Conservation (phyloP, 2,888 invertebrate genomes). For the Epinotia brunnichana region DNA sequence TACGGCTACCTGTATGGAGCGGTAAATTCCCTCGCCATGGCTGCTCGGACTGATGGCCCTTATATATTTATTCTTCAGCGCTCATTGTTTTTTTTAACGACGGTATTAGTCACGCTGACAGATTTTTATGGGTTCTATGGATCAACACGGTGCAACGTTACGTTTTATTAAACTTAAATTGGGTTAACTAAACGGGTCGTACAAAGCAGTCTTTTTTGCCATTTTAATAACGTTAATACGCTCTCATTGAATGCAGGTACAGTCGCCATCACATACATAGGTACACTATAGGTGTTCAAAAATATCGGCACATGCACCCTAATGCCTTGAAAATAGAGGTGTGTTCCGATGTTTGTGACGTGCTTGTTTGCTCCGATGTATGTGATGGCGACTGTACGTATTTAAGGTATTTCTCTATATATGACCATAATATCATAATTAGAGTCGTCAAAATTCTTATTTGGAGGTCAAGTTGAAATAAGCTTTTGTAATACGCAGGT, state of each 20-base stretch:
- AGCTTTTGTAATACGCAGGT: neutral
- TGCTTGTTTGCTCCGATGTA: too few species aligned
- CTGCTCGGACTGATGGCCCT: conserved; percentile 35
- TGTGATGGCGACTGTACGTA: too few species aligned
- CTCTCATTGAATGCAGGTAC: too few species aligned
- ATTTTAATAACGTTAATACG: neutral
- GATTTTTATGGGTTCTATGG: conserved; percentile 18
- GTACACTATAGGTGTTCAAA: too few species aligned
- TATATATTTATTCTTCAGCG: conserved; percentile 35
- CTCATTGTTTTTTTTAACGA: conserved; percentile 31
- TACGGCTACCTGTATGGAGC: conserved; percentile 41
- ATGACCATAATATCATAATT: too few species aligned
- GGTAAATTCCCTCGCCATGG: conserved; percentile 14
- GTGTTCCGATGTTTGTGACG: too few species aligned
- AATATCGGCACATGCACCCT: too few species aligned
- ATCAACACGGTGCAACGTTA: neutral
- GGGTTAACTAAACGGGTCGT: neutral
- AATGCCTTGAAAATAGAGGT: too few species aligned
- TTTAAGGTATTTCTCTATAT: too few species aligned
- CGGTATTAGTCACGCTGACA: conserved; percentile 6
- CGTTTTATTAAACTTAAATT: neutral
- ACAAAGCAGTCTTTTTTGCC: neutral
- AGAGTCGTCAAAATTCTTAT: neutral
- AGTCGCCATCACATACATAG: too few species aligned
- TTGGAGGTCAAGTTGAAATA: neutral